Base-by-base conservation (phyloP, 2,113 vertebrate genomes). In the Tinamus guttatus region DNA sequence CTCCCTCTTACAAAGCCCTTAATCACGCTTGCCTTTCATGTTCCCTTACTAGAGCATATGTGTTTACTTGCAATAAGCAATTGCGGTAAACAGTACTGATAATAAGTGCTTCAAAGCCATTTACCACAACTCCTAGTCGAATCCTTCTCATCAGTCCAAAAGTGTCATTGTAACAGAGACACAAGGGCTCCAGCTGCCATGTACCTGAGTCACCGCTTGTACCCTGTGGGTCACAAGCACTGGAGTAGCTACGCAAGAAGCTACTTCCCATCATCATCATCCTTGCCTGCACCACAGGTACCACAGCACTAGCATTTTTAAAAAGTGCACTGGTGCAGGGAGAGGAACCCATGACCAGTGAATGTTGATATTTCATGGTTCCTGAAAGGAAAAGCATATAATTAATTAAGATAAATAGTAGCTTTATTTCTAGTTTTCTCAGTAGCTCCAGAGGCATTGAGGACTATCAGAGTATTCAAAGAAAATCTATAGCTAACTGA, bases 381-480 rank as follows among this genome's bases (percentile, higher is more conserved):
- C 58, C 67, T n/a, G 32, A 40, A 28, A 76, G 84, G 82, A 84
- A 81, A 32, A 8, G 1, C 16, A 74, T 8, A 45, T 60, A 40
- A 81, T 77, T 90, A 69, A 86, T 94, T 87, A 82, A 82, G 71
- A 49, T 70, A 93, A 85, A 71, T 52, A 41, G 30, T 59, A 85
- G 9, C 11, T 70, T 80, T 93, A 65, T 58, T 91, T 91, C 59
- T 73, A 52, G 20, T 16, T 91, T 93, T 83, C 24, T 5, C 24
- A 45, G 18, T 43, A 69, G 40, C 30, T 54, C 63, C 22, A 54
- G 79, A 28, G 54, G 68, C 4, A 1, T 60, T 51, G 59, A 40
- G 36, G 25, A 56, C 40, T 74, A 20, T 19, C 71, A 54, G 40
- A 77, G 59, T 82, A 76, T 19, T 83, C 49, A 27, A 85, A 87